Conservation (phyloP, 2,113 vertebrate species). For the Myocastor coypus region DNA sequence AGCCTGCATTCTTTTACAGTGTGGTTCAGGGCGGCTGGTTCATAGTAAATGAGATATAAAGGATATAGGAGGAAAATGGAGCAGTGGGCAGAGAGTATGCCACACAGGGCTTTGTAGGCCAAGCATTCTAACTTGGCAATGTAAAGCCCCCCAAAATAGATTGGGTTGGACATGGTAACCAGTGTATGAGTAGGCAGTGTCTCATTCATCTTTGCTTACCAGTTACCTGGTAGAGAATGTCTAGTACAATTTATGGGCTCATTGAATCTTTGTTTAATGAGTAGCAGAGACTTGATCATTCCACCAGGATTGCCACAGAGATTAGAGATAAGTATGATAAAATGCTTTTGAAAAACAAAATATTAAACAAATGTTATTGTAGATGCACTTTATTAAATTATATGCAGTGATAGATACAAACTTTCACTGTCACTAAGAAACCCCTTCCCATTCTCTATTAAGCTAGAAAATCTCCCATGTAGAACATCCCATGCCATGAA, state of each 20-base stretch:
- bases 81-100: neutral
- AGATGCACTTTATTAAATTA: conserved; percentile 20
- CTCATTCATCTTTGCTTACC: neutral
- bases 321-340: conserved; percentile 34
- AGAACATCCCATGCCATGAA: neutral
- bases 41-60: conserved; percentile 27
- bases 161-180: neutral
- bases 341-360: conserved; percentile 54
- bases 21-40: neutral
- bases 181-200: neutral
- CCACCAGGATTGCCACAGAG: conserved; percentile 3
- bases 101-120: conserved; percentile 10
- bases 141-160: conserved; percentile 7
- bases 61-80: neutral
- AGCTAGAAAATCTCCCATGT: conserved; percentile 50
- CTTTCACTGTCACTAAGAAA: neutral
- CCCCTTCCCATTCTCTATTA: conserved; percentile 17
- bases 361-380: conserved; percentile 41
- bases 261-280: conserved; percentile 52
- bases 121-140: conserved; percentile 30
- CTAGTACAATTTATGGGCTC: neutral
- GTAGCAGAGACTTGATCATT: conserved; percentile 13
- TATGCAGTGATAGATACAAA: conserved; percentile 13
- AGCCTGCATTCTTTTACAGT: neutral
- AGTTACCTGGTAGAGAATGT: conserved; percentile 1